These are phyloP conservation scores for Ridgeia piscesae DNA, from an alignment of 1,140 invertebrate genomes.

Conservation along the genomic window DNA sequence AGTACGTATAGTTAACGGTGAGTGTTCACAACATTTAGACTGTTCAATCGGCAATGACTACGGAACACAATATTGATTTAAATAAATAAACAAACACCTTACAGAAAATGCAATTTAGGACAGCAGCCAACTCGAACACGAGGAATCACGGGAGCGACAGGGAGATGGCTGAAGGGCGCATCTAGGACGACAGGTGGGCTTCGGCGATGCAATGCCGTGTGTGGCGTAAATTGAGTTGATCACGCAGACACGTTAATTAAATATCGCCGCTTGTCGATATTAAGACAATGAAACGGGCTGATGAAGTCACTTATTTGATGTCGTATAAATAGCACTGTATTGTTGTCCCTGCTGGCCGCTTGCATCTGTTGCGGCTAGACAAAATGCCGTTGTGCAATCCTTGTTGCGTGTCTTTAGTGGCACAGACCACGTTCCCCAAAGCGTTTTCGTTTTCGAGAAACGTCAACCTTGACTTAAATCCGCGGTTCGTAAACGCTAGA, in stretches of 20 bases:
- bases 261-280: constrained; percentile 4
- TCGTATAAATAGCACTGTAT: not conserved
- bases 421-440: too few species aligned
- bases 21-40: too few species aligned
- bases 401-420: not conserved
- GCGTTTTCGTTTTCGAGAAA: too few species aligned
- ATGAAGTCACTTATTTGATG: not conserved
- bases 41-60: not conserved
- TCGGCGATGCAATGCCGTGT: not conserved
- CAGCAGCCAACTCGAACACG: not conserved
- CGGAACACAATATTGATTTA: not conserved
- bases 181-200: not conserved
- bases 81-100: not conserved
- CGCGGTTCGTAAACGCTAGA: too few species aligned
- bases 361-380: not conserved
- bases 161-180: not conserved
- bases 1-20: too few species aligned
- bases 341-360: not conserved
- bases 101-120: not conserved
- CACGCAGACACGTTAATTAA: not conserved
- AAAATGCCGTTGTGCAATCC: not conserved
- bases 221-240: not conserved
- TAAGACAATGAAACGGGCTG: not conserved
- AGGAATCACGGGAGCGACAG: not conserved
- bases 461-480: too few species aligned